Percentiles rank a stretch among this genome's conserved stretches.
Conservation (phyloP, 2,113 vertebrate genomes). For the Arothron firmamentum region DNA sequence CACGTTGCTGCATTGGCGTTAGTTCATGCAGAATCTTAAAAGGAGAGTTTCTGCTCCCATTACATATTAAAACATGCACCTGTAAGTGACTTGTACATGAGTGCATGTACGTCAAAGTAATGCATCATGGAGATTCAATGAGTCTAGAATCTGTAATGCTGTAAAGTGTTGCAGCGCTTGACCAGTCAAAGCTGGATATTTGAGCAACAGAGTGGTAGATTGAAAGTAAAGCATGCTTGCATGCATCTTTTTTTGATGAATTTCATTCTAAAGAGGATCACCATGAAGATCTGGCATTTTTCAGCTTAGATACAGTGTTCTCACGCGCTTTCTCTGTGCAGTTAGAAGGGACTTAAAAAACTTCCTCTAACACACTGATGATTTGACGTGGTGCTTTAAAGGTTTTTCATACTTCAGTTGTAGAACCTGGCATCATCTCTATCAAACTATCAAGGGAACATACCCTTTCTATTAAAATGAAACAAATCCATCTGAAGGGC, state of each 20-base stretch:
- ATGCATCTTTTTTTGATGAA: constrained; percentile 15
- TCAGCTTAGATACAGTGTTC: not conserved
- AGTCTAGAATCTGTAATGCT: constrained; percentile 6
- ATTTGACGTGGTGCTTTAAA: not conserved
- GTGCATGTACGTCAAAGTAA: constrained; percentile 6
- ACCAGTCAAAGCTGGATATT: constrained; percentile 28
- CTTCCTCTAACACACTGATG: not conserved
- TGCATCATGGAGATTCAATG: constrained; percentile 16
- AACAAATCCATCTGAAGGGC: constrained; percentile 37
- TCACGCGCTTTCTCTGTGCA: not conserved
- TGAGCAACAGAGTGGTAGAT: not conserved
- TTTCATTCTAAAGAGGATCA: constrained; percentile 13
- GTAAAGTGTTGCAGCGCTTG: not conserved
- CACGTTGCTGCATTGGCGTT: too few relatives aligned
- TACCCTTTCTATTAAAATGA: constrained; percentile 27
- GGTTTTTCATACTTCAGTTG: not conserved
- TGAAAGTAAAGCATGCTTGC: not conserved
- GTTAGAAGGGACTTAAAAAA: not conserved
- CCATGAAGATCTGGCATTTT: constrained; percentile 14
- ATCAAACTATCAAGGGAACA: constrained; percentile 8
- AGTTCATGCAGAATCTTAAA: too few relatives aligned
- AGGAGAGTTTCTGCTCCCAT: too few relatives aligned
- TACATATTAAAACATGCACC: too few relatives aligned
- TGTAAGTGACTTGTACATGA: too few relatives aligned
- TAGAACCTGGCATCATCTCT: constrained; percentile 17